Evolutionary conservation across 1,140 invertebrate genomes (phyloP).

Genomic region (Batillaria attramentaria): DNA sequence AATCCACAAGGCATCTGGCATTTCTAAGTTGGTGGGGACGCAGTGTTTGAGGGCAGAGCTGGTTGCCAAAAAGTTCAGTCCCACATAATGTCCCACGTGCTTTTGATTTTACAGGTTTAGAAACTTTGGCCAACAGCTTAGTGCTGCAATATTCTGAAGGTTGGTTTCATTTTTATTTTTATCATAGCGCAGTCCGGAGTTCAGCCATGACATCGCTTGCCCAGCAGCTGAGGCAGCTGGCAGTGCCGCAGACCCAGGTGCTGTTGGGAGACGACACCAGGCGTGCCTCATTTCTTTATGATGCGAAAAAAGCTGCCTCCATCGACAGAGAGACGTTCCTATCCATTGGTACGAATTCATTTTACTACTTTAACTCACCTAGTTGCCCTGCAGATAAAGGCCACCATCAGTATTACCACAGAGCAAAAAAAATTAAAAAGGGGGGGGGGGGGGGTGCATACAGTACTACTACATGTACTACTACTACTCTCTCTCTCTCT

Average conservation of each 20-base stretch:
- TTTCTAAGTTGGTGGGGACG: background rate
- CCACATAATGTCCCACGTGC: background rate
- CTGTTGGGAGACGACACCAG: constrained; percentile 78
- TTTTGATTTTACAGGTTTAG: too few relatives aligned
- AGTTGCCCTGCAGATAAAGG: too few relatives aligned
- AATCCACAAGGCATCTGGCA: too few relatives aligned
- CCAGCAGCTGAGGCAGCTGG: constrained; percentile 85
- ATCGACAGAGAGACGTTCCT: constrained; percentile 87
- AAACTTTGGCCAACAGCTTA: background rate
- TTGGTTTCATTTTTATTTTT: background rate
- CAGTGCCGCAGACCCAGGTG: constrained; percentile 83
- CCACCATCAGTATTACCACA: too few relatives aligned
- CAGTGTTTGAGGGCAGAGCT: background rate
- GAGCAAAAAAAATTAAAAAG: too few relatives aligned
- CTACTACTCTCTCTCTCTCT: too few relatives aligned
- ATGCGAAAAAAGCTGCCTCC: constrained; percentile 88
- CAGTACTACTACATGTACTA: too few relatives aligned
- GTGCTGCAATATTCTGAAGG: background rate
- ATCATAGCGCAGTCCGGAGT: background rate
- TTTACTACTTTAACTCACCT: background rate
- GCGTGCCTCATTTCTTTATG: constrained; percentile 86
- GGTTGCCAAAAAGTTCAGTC: background rate
- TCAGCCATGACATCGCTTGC: constrained; percentile 81
- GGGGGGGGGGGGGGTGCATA: too few relatives aligned
- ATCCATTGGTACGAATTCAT: constrained; percentile 81